Evolutionary conservation across 2,888 invertebrate genomes (phyloP).

Genomic region (Meteorus cinctellus): DNA sequence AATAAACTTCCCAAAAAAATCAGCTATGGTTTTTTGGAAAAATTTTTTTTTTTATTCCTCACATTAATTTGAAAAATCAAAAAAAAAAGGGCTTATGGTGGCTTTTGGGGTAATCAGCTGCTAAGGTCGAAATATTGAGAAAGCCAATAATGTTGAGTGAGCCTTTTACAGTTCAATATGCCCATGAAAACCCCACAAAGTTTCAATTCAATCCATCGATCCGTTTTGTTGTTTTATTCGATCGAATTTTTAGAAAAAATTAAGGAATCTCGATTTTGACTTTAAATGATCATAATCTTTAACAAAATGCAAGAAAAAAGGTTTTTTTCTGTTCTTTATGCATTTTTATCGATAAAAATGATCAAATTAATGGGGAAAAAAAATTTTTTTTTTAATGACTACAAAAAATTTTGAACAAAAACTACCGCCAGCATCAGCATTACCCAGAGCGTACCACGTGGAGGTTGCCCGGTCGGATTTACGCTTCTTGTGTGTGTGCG

Average conservation of each 20-base stretch:
- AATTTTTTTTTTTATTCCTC: background rate
- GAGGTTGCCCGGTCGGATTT: background rate
- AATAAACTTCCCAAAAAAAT: background rate
- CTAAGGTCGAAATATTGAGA: background rate
- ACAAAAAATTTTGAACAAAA: background rate
- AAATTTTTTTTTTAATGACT: too few relatives aligned
- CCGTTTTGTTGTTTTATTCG: background rate
- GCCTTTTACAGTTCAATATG: background rate
- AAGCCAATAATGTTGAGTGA: background rate
- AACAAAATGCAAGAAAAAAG: too few relatives aligned
- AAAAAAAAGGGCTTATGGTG: background rate
- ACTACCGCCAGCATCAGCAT: background rate
- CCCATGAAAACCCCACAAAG: too few relatives aligned
- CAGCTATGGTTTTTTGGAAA: background rate
- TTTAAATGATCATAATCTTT: background rate
- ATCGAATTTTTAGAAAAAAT: background rate
- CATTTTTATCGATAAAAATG: background rate
- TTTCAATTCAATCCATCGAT: too few relatives aligned
- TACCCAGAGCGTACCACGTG: background rate
- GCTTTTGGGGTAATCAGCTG: background rate
- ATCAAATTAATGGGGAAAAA: background rate
- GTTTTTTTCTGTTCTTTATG: too few relatives aligned
- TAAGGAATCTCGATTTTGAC: background rate
- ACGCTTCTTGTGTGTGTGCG: background rate
- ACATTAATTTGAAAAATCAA: background rate